A percentile compares a stretch with the other conserved stretches of the same genome.
Evolutionary conservation across 2,797 vertebrate genomes (phyloP).

Genomic region (Trachops cirrhosus): DNA sequence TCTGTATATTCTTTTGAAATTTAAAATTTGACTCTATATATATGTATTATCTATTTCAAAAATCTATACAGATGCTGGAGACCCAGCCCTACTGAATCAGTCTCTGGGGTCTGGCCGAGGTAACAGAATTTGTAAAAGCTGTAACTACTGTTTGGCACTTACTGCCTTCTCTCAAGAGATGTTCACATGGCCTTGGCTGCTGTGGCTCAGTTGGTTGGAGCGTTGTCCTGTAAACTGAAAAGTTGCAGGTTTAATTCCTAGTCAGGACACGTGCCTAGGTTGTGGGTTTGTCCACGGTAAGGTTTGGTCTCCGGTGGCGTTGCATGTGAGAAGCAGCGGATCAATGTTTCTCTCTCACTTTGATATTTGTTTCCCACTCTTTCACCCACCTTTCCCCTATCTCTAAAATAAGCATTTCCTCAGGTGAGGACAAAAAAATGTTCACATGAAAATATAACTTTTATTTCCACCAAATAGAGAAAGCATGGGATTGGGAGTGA

Average conservation of each 20-base stretch:
- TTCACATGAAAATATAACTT: not conserved
- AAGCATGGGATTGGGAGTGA: not conserved
- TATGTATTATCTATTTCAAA: not conserved
- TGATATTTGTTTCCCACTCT: not conserved
- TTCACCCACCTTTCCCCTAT: not conserved
- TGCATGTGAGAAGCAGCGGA: not conserved
- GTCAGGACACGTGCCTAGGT: not conserved
- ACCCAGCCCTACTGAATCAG: not conserved
- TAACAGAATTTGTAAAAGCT: not conserved
- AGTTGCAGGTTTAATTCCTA: not conserved
- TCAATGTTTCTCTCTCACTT: not conserved
- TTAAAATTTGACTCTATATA: not conserved
- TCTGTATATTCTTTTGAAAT: not conserved
- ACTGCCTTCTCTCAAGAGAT: not conserved
- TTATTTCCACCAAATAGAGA: too few relatives aligned
- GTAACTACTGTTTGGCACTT: not conserved
- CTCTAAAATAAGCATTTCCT: not conserved
- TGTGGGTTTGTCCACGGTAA: not conserved
- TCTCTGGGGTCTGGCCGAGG: not conserved
- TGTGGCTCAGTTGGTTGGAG: not conserved
- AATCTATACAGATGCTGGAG: not conserved
- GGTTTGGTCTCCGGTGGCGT: not conserved
- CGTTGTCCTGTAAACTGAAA: not conserved
- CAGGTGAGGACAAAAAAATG: not conserved
- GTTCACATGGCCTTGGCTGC: not conserved